Evolutionary conservation across 2,888 invertebrate genomes (phyloP), one percentile per base, ranked within the genome.

Genomic region (Plebejus anna): DNA sequence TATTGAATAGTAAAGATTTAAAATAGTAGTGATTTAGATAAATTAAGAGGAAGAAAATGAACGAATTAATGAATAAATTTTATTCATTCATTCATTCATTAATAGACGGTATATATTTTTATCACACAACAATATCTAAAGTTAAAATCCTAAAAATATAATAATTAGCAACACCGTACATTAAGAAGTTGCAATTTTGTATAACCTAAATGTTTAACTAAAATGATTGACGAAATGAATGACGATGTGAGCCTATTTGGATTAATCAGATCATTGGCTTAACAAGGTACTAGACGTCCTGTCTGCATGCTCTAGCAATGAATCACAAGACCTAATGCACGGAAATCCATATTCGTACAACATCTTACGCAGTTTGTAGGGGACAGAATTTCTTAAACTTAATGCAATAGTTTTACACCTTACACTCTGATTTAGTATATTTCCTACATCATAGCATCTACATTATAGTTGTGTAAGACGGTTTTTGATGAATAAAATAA

Each of bases 201-300:
- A 22, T 1, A 59, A 22, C n/a, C 7, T 7, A 9, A 22, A 42
- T 71, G 22, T 71, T 42, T 73, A 55, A 73, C 55, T 73, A 73
- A 73, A 32, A 16, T 47, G n/a, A n/a, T n/a, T n/a, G n/a, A n/a
- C n/a, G n/a, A n/a, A n/a, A n/a, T n/a, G n/a, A n/a, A n/a, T n/a
- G n/a, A n/a, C 51, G 73, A 73, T 55, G 73, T 73, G 16, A 73
- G 47, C 73, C 13, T 55, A 73, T 47, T 73, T 28, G 32, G 51
- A 73, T 73, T 73, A 73, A 72, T 73, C 28, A 73, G 13, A 71
- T 71, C 71, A 42, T 38, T 42, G 73, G 73, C 32, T 47, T 55
- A 73, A 55, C 47, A n/a, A 42, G 71, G 38, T 7, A 71, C 71
- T 51, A 73, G 73, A 73, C 51, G 32, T 73, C 73, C 73, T 51